Conservation (phyloP, 2,113 vertebrate genomes). For the Pituophis catenifer region DNA sequence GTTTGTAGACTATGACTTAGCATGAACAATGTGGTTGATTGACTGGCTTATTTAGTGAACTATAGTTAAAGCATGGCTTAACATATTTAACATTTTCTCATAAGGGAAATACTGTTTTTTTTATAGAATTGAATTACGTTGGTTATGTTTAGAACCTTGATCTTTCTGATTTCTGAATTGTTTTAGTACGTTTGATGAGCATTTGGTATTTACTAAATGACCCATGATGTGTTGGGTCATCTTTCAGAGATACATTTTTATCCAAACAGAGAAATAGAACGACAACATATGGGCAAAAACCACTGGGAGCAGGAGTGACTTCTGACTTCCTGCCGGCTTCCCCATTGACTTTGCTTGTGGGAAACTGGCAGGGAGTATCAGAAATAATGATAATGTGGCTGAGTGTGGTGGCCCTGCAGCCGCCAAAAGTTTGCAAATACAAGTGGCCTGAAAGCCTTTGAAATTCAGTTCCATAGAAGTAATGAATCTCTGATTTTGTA, state of each 20-base stretch:
- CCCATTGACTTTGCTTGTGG: background rate
- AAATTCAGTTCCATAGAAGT: background rate
- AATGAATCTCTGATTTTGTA: background rate
- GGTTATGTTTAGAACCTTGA: background rate
- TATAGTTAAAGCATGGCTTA: background rate
- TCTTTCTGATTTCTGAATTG: background rate
- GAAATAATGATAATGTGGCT: background rate
- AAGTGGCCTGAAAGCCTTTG: background rate
- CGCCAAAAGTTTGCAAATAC: background rate
- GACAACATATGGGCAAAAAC: background rate
- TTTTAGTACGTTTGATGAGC: constrained; percentile 7
- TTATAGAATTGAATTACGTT: background rate
- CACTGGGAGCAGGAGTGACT: background rate
- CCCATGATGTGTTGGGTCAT: background rate
- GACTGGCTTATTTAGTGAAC: background rate
- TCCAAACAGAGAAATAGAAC: background rate
- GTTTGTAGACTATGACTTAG: background rate
- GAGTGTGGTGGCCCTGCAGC: background rate
- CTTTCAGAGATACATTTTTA: background rate
- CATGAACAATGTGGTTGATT: background rate
- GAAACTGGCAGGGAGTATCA: background rate
- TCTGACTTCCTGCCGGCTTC: background rate
- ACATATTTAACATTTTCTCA: background rate
- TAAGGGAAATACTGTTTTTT: too few species aligned
- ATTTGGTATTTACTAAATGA: background rate